Percentiles rank a stretch among this genome's conserved stretches.
phyloP scores from a whole-genome alignment of 2,888 invertebrate species.

The Ephialtes manifestator region DNA sequence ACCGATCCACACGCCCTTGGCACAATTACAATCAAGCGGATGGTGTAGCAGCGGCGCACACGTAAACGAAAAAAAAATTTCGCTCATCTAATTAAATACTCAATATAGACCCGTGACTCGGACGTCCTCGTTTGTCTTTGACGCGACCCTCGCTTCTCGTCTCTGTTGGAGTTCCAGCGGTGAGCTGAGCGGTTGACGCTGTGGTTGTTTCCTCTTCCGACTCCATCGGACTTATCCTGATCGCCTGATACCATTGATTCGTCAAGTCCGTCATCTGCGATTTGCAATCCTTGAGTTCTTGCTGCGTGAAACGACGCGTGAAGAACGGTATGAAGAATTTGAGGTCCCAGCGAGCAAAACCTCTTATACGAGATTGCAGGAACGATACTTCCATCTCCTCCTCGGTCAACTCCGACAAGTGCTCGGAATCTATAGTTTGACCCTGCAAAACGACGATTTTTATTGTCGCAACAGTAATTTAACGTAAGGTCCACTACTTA shows the following conservation, averaged over 20 bases:
- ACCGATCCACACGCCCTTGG: constrained; percentile 34
- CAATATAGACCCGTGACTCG: constrained; percentile 83
- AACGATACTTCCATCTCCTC: constrained; percentile 97
- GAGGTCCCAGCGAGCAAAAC: constrained; percentile 96
- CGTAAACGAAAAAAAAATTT: constrained; percentile 31
- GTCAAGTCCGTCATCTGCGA: constrained; percentile 98
- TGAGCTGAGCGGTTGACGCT: constrained; percentile 82
- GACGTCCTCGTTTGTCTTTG: constrained; percentile 77
- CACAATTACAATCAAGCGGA: constrained; percentile 56
- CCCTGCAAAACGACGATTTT: constrained; percentile 86
- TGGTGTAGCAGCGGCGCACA: constrained; percentile 50
- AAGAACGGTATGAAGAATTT: constrained; percentile 99
- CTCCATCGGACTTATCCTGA: constrained; percentile 94
- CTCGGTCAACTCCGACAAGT: constrained; percentile 96
- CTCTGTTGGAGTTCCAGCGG: constrained; percentile 74
- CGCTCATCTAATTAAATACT: constrained; percentile 78
- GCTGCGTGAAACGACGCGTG: constrained; percentile 96
- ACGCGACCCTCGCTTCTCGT: constrained; percentile 74
- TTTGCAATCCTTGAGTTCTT: constrained; percentile 98
- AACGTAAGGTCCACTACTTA: too few species aligned
- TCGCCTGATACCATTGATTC: constrained; percentile 99
- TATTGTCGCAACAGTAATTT: not conserved
- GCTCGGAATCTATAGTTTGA: constrained; percentile 97
- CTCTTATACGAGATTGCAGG: constrained; percentile 92
- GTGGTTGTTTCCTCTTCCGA: constrained; percentile 91